phyloP scores from a whole-genome alignment of 2,888 invertebrate species.

The Nomada ferruginata region DNA sequence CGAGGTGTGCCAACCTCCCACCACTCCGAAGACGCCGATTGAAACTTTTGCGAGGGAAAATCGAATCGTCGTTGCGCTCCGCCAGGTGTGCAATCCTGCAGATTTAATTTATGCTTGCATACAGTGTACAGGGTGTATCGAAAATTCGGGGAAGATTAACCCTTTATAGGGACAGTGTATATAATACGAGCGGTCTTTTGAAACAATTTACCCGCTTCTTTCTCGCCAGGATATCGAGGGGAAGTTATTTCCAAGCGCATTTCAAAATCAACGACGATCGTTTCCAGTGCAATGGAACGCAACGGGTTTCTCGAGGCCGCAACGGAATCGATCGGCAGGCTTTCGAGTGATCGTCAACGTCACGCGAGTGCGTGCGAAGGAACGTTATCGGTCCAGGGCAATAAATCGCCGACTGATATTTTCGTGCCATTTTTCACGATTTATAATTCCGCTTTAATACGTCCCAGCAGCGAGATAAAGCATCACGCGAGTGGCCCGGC shows the following conservation, averaged over 20 bases:
- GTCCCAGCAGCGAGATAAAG: constrained; percentile 50
- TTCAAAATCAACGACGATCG: background rate
- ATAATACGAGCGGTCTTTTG: too few relatives aligned
- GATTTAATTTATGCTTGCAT: too few relatives aligned
- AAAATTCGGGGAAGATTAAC: too few relatives aligned
- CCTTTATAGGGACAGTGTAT: too few relatives aligned
- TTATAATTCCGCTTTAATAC: constrained; percentile 61
- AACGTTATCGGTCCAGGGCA: constrained; percentile 38
- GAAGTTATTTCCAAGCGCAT: background rate
- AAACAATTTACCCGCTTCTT: background rate
- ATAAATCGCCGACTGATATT: constrained; percentile 58
- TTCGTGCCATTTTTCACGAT: constrained; percentile 55
- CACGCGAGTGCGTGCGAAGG: constrained; percentile 66
- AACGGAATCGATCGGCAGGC: constrained; percentile 43
- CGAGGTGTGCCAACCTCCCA: background rate
- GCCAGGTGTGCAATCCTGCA: too few relatives aligned
- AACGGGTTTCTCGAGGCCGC: background rate
- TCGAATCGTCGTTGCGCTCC: too few relatives aligned
- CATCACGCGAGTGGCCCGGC: constrained; percentile 47
- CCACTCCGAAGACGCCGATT: background rate
- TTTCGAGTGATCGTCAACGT: constrained; percentile 38
- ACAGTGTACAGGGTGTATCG: too few relatives aligned
- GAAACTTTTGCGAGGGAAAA: background rate
- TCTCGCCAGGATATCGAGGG: too few relatives aligned
- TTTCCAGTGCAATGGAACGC: background rate